phyloP scores from a whole-genome alignment of 2,113 vertebrate genomes.

The Sigmodon hispidus region DNA sequence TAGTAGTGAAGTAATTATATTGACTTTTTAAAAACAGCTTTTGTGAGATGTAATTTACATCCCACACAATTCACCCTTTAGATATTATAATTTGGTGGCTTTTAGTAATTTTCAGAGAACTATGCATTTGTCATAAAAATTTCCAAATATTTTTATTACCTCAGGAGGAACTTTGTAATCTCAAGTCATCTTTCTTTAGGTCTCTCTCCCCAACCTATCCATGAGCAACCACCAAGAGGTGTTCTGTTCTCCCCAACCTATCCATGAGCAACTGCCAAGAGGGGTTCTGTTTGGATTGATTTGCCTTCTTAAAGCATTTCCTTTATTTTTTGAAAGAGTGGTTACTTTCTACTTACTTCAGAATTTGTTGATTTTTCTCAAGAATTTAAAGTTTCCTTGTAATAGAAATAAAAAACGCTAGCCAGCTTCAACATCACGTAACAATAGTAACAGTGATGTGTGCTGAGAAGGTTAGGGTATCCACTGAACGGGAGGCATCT shows the following conservation, averaged over 20 bases:
- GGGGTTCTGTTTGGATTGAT: background rate
- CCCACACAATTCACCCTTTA: background rate
- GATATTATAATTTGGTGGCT: background rate
- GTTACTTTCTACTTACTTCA: background rate
- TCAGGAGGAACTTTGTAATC: background rate
- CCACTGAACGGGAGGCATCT: too few relatives aligned
- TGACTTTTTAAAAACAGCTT: background rate
- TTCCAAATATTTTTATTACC: constrained; percentile 47
- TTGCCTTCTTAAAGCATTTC: constrained; percentile 23
- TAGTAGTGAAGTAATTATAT: background rate
- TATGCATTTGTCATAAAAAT: background rate
- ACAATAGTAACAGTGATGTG: background rate
- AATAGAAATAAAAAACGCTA: constrained; percentile 22
- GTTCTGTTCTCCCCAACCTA: background rate
- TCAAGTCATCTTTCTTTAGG: background rate
- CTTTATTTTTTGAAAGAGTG: background rate
- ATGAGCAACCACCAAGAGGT: background rate
- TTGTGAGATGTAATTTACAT: constrained; percentile 25
- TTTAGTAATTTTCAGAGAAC: background rate
- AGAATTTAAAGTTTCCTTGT: constrained; percentile 42
- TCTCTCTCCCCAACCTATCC: background rate
- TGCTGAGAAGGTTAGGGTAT: background rate
- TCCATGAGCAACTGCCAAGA: background rate
- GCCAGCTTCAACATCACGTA: background rate
- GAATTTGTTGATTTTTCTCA: constrained; percentile 25